Conservation (phyloP, 2,888 invertebrate species). For the Cephus rjabovi region DNA sequence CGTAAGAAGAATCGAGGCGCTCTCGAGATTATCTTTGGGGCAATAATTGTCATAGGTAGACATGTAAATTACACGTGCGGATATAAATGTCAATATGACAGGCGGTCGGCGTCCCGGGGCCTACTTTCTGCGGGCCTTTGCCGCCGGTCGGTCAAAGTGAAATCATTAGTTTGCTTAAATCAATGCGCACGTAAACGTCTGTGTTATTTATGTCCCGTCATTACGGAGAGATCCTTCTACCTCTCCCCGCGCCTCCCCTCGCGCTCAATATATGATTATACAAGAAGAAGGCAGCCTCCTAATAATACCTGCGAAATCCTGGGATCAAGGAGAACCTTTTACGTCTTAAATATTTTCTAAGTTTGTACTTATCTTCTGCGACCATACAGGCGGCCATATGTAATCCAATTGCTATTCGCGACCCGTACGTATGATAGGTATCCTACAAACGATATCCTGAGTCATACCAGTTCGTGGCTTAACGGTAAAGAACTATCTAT, state of each 20-base stretch:
- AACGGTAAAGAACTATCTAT: conserved; percentile 5
- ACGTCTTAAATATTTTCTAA: not conserved
- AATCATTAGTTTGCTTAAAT: conserved; percentile 68
- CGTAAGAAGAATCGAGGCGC: not conserved
- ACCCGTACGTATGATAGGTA: not conserved
- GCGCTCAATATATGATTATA: not conserved
- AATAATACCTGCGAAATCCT: not conserved
- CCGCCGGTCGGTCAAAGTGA: conserved; percentile 64
- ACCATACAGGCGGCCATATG: not conserved
- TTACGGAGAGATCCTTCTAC: conserved; percentile 58
- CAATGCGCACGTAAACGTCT: conserved; percentile 67
- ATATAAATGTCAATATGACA: conserved; percentile 66
- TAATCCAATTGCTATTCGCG: not conserved
- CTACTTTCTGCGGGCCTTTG: conserved; percentile 31
- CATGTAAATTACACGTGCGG: conserved; percentile 62
- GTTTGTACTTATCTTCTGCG: not conserved
- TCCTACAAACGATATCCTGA: not conserved
- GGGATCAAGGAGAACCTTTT: not conserved
- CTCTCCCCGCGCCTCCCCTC: conserved; percentile 38
- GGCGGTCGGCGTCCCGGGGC: conserved; percentile 38
- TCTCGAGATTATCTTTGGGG: conserved; percentile 3
- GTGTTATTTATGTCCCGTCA: conserved; percentile 66
- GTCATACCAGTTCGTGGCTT: not conserved
- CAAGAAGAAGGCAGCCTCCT: not conserved
- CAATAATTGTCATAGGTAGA: conserved; percentile 63